A percentile compares a stretch with the other conserved stretches of the same genome.
These are phyloP conservation scores for Delia radicum DNA, from an alignment of 1,140 invertebrate species.

Conservation along the genomic window DNA sequence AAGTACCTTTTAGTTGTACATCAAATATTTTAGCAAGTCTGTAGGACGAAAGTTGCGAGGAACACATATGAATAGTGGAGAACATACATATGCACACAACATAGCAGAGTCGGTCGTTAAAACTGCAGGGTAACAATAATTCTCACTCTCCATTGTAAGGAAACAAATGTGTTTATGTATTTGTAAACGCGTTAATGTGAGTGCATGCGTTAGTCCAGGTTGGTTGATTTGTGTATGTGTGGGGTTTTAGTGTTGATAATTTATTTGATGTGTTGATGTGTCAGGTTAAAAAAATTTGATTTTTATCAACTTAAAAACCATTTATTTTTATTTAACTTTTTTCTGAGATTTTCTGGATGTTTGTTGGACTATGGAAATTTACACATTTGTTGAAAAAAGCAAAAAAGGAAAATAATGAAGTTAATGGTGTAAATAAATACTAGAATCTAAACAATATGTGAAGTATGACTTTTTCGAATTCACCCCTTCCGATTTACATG, in stretches of 20 bases:
- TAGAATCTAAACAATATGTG: too few relatives aligned
- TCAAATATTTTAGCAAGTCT: not conserved
- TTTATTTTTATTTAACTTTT: not conserved
- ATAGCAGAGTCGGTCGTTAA: too few relatives aligned
- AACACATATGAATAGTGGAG: too few relatives aligned
- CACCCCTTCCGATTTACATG: too few relatives aligned
- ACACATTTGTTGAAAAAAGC: not conserved
- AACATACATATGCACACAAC: too few relatives aligned
- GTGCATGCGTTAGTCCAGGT: not conserved
- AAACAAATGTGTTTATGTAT: slow-evolving; percentile 13
- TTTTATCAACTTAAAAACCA: slow-evolving; percentile 2
- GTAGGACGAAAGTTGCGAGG: too few relatives aligned
- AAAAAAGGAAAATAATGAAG: too few relatives aligned
- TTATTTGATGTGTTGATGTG: slow-evolving; percentile 19
- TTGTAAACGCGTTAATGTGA: not conserved
- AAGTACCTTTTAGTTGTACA: slow-evolving; percentile 5
- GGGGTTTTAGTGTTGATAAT: not conserved
- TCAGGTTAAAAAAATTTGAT: not conserved
- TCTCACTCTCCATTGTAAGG: not conserved
- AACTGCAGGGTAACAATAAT: not conserved
- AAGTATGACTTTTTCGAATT: too few relatives aligned
- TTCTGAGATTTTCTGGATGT: not conserved
- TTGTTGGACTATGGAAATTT: not conserved
- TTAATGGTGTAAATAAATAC: too few relatives aligned
- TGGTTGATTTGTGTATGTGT: not conserved